Evolutionary conservation across 2,797 vertebrate genomes (phyloP).

Genomic region (Agapornis canus): DNA sequence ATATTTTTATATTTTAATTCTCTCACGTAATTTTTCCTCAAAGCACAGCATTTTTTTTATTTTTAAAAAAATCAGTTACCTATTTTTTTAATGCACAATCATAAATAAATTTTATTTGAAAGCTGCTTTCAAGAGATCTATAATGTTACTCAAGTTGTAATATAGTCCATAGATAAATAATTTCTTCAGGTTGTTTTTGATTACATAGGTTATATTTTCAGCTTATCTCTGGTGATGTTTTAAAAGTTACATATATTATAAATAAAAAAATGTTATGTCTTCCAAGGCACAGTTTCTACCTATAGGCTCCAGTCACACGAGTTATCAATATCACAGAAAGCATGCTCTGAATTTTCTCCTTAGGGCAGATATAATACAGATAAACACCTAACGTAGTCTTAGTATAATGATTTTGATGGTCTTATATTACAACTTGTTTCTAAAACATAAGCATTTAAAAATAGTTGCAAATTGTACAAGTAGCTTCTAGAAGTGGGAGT

Average conservation of each 20-base stretch:
- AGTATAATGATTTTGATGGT: background rate
- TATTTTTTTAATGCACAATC: background rate
- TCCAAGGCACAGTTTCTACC: background rate
- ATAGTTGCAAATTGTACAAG: slow-evolving; percentile 41
- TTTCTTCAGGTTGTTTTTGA: background rate
- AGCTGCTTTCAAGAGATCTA: background rate
- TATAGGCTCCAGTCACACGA: background rate
- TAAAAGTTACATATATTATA: background rate
- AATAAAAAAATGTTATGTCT: background rate
- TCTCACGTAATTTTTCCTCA: background rate
- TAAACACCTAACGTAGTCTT: background rate
- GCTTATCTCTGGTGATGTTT: background rate
- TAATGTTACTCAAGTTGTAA: background rate
- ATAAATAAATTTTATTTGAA: background rate
- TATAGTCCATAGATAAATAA: background rate
- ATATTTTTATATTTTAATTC: background rate
- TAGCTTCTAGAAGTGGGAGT: slow-evolving; percentile 32
- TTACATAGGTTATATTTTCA: background rate
- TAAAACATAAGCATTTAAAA: slow-evolving; percentile 23
- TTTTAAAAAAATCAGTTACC: background rate
- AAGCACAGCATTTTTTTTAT: background rate
- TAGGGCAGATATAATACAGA: background rate
- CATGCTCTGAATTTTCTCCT: background rate
- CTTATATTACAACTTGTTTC: background rate
- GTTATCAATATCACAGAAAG: background rate